These are phyloP conservation scores for Coelopa pilipes DNA, from an alignment of 2,888 invertebrate species.

Conservation along the genomic window DNA sequence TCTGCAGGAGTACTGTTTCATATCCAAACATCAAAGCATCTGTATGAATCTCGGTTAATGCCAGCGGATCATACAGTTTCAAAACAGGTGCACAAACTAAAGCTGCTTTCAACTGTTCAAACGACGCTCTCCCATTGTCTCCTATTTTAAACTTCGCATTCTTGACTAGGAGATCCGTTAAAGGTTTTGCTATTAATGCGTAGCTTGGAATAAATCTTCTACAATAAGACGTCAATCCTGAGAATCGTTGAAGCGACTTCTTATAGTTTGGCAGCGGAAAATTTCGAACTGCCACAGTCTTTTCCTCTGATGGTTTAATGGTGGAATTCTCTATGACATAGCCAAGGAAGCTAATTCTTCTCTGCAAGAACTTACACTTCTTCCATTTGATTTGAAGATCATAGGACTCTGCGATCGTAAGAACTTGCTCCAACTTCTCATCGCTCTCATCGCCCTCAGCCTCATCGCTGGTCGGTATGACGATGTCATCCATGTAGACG, in stretches of 20 bases:
- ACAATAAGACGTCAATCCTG: constrained; percentile 43
- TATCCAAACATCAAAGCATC: constrained; percentile 37
- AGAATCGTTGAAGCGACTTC: constrained; percentile 39
- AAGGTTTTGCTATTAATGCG: constrained; percentile 50
- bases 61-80: constrained; percentile 25
- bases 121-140: constrained; percentile 35
- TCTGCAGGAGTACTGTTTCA: constrained; percentile 46
- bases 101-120: constrained; percentile 21
- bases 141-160: constrained; percentile 45
- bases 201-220: constrained; percentile 39
- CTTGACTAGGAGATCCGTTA: constrained; percentile 43
- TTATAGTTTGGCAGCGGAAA: constrained; percentile 39
- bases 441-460: constrained; percentile 28
- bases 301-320: constrained; percentile 30
- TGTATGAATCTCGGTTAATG: constrained; percentile 14
- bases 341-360: constrained; percentile 41
- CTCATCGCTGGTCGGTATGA: constrained; percentile 40
- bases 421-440: constrained; percentile 18
- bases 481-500: constrained; percentile 44
- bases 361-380: constrained; percentile 43
- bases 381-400: constrained; percentile 37
- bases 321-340: constrained; percentile 35
- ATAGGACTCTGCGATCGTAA: constrained; percentile 11
- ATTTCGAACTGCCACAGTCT: constrained; percentile 32
- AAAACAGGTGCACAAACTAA: constrained; percentile 25